phyloP scores from a whole-genome alignment of 2,113 vertebrate genomes.

The Glaucidium brasilianum region DNA sequence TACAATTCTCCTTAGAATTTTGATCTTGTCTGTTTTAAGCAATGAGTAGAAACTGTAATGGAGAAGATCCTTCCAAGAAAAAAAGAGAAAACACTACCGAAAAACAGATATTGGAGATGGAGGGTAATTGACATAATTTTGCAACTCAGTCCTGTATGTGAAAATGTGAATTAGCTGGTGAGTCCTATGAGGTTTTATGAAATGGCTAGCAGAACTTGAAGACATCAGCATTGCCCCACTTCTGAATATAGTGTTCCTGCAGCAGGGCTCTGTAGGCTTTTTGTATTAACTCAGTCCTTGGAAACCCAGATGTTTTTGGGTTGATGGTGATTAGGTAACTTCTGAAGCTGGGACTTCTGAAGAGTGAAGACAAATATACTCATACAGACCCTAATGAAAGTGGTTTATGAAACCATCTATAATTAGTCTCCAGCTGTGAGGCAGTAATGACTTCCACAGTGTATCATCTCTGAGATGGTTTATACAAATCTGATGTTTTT shows the following conservation, averaged over 20 bases:
- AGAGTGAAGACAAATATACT: not conserved
- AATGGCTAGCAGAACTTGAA: not conserved
- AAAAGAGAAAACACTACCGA: not conserved
- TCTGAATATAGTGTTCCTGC: fast-evolving
- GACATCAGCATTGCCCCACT: not conserved
- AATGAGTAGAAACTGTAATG: not conserved
- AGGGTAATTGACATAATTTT: not conserved
- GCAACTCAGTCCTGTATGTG: not conserved
- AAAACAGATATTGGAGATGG: not conserved
- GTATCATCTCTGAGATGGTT: not conserved
- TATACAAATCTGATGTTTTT: not conserved
- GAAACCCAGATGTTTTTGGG: not conserved
- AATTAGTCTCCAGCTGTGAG: not conserved
- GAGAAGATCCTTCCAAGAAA: not conserved
- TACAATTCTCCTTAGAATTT: not conserved
- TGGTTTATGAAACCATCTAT: not conserved
- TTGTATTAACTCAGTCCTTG: not conserved
- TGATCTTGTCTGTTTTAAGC: not conserved
- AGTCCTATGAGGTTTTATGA: not conserved
- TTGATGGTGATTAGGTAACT: not conserved
- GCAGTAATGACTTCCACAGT: not conserved
- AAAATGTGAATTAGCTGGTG: not conserved
- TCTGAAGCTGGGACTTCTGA: not conserved
- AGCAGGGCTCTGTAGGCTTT: not conserved
- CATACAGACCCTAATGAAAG: not conserved